Conservation (phyloP, 2,113 vertebrate genomes). For the Sinocyclocheilus anophthalmus region DNA sequence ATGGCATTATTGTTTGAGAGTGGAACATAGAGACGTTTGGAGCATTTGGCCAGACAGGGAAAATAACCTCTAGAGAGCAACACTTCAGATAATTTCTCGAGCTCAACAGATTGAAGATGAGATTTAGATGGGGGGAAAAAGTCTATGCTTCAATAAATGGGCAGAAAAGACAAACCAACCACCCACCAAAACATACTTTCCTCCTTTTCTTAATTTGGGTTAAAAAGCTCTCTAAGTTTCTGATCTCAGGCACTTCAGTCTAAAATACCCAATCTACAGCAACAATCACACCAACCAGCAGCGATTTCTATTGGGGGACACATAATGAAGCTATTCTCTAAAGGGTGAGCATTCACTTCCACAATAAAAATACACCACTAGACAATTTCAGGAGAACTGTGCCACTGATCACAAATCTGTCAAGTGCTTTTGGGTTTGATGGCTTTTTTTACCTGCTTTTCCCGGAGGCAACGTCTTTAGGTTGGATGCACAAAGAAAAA, state of each 20-base stretch:
- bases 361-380: constrained; percentile 60
- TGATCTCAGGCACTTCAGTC: constrained; percentile 65
- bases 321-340: constrained; percentile 67
- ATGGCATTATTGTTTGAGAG: constrained; percentile 54
- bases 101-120: constrained; percentile 54
- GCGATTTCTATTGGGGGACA: constrained; percentile 65
- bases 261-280: constrained; percentile 69
- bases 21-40: neutral
- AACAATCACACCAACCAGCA: constrained; percentile 73
- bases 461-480: constrained; percentile 69
- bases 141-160: constrained; percentile 33
- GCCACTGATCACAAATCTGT: constrained; percentile 68
- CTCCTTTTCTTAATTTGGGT: constrained; percentile 31
- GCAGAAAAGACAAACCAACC: constrained; percentile 24
- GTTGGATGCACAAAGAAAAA: constrained; percentile 63
- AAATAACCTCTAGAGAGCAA: constrained; percentile 56
- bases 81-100: constrained; percentile 55
- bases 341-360: constrained; percentile 63
- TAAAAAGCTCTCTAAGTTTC: constrained; percentile 62
- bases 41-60: constrained; percentile 13
- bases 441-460: constrained; percentile 73
- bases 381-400: constrained; percentile 49
- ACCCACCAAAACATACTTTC: constrained; percentile 34
- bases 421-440: constrained; percentile 40
- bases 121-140: constrained; percentile 12